These are phyloP conservation scores for Trissolcus brochymenae DNA, from an alignment of 2,888 invertebrate genomes.

Conservation along the genomic window DNA sequence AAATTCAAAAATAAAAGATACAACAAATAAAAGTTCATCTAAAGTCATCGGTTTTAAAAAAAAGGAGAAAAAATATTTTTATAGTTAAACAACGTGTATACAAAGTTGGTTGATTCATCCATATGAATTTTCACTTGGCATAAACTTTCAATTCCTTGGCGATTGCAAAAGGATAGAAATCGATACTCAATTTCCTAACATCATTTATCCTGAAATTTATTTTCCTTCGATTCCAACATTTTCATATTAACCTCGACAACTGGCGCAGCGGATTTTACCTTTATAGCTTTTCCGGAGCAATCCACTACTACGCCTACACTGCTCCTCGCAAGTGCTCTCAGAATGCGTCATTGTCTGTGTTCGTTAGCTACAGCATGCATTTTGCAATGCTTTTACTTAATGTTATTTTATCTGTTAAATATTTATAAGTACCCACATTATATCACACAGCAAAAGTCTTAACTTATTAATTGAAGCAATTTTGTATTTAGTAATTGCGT, in stretches of 20 bases:
- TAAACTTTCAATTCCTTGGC: too few species aligned
- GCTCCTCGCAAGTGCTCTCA: conserved; percentile 36
- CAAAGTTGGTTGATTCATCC: background rate
- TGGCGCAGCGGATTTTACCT: background rate
- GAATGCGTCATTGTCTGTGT: conserved; percentile 53
- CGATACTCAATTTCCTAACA: too few species aligned
- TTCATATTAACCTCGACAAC: conserved; percentile 3
- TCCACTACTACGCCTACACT: conserved; percentile 38
- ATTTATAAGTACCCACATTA: conserved; percentile 24
- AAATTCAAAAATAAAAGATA: too few species aligned
- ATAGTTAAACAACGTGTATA: too few species aligned
- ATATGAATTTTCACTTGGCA: conserved; percentile 1
- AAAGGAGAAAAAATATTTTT: too few species aligned
- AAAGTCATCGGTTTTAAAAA: too few species aligned
- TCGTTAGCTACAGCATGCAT: conserved; percentile 7
- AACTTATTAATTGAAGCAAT: background rate
- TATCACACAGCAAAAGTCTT: conserved; percentile 1
- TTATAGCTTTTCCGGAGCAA: conserved; percentile 5
- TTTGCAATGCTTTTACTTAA: conserved; percentile 56
- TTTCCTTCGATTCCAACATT: background rate
- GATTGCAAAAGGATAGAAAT: too few species aligned
- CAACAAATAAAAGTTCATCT: too few species aligned
- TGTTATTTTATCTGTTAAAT: conserved; percentile 25
- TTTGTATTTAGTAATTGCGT: background rate
- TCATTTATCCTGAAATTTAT: background rate